Evolutionary conservation across 2,888 invertebrate genomes (phyloP), one percentile per base, ranked within the genome.

Genomic region (Agrotis segetum): DNA sequence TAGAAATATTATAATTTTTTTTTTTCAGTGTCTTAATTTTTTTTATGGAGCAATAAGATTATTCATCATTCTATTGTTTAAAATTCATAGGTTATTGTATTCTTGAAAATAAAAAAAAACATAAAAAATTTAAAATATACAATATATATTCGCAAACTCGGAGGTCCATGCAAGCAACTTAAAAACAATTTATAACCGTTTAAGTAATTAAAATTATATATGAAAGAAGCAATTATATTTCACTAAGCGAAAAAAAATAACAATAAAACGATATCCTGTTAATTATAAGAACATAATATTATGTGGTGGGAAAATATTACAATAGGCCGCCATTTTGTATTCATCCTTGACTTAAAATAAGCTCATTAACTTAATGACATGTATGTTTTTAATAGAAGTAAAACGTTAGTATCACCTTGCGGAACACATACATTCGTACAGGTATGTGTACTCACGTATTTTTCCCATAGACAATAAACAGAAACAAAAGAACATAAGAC

Each of bases 281-380:
- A 71, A 77, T 75, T 73, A 68, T 70, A 77, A 61, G 56, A 79
- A 66, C 63, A 19, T 69, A 69, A 52, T 70, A 74, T 62, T 71
- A 74, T n/a, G 29, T 50, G 64, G 85, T 85, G 83, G 62, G 83
- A 84, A 82, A 71, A 58, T 40, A 68, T 52, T 58, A 84, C 85
- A 85, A 84, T 84, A 56, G 74, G 2, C 46, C 29, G 69, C 69
- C 76, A 72, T 66, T 67, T 74, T 74, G 61, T 14, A 72, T 56
- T 21, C 11, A 64, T 60, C 83, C 85, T 84, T 85, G 83, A 67
- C 71, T 81, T 47, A 34, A 44, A 58, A 52, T 61, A 62, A 71
- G 62, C 67, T 47, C 67, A 59, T 61, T 79, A 65, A 65, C 67
- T 55, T 66, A 81, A 71, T 76, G 63, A 70, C 66, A 75, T 55